phyloP scores from a whole-genome alignment of 1,140 invertebrate species.

The Tribolium castaneum region DNA sequence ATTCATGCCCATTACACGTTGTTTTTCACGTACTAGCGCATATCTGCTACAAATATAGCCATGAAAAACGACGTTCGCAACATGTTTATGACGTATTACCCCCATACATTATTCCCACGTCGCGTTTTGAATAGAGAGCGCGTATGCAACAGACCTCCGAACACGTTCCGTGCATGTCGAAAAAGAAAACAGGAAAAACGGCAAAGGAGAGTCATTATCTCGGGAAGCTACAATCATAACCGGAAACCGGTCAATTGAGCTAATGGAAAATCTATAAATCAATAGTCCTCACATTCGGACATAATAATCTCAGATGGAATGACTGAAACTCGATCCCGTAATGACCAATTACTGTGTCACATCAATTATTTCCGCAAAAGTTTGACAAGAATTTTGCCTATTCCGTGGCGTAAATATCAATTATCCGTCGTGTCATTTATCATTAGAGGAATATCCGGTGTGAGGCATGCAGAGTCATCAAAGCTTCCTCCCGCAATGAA shows the following conservation, averaged over 20 bases:
- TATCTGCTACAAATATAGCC: conserved; percentile 38
- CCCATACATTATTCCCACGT: conserved; percentile 36
- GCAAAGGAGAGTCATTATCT: neutral
- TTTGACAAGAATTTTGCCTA: neutral
- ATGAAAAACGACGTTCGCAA: conserved; percentile 36
- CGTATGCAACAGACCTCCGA: conserved; percentile 27
- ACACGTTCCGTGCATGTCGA: neutral
- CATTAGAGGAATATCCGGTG: conserved; percentile 43
- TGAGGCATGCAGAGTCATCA: conserved; percentile 31
- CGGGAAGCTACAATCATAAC: conserved; percentile 13
- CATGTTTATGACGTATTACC: conserved; percentile 42
- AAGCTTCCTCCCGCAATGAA: conserved; percentile 43
- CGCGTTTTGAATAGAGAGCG: conserved; percentile 26
- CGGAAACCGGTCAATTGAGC: conserved; percentile 21
- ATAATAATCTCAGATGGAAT: conserved; percentile 20
- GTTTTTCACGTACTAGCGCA: conserved; percentile 25
- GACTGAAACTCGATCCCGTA: conserved; percentile 11
- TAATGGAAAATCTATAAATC: conserved; percentile 33
- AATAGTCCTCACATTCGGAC: conserved; percentile 7
- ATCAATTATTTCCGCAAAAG: neutral
- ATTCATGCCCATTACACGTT: conserved; percentile 9
- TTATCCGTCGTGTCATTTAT: conserved; percentile 46
- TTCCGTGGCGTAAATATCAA: conserved; percentile 48
- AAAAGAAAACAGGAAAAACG: conserved; percentile 1
- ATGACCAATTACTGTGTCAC: conserved; percentile 2